These are phyloP conservation scores for Gymnobelideus leadbeateri DNA, from an alignment of 2,113 vertebrate species.

Conservation along the genomic window DNA sequence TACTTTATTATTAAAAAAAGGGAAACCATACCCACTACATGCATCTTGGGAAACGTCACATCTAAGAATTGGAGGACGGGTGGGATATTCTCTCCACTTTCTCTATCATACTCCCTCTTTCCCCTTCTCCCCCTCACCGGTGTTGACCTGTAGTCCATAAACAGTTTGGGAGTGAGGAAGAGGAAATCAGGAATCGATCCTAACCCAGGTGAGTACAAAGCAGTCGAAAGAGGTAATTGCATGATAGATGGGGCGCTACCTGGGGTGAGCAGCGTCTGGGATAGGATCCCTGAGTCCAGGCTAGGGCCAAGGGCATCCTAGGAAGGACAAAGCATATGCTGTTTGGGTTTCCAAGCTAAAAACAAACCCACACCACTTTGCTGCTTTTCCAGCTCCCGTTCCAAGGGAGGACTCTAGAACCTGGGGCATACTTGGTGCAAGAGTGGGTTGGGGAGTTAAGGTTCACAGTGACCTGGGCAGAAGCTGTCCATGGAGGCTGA, in stretches of 20 bases:
- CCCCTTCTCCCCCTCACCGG: not conserved
- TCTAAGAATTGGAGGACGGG: not conserved
- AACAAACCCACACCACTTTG: not conserved
- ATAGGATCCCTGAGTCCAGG: not conserved
- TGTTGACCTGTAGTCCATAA: not conserved
- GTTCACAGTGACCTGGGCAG: not conserved
- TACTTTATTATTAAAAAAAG: not conserved
- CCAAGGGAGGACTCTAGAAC: not conserved
- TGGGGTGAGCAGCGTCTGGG: not conserved
- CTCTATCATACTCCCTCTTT: not conserved
- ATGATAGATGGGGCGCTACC: not conserved
- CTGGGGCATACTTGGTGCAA: not conserved
- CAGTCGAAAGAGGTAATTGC: not conserved
- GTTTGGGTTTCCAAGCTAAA: not conserved
- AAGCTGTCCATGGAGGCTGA: not conserved
- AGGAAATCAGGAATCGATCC: not conserved
- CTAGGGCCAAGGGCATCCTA: not conserved
- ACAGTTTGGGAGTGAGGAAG: not conserved
- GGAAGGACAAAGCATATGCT: not conserved
- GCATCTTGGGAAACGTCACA: not conserved
- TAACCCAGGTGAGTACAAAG: not conserved
- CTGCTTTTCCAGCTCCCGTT: not conserved
- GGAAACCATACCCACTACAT: not conserved
- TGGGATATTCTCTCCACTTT: not conserved
- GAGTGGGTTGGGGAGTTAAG: not conserved